These are phyloP conservation scores for Alosa alosa DNA, from an alignment of 2,113 vertebrate genomes.

Conservation along the genomic window DNA sequence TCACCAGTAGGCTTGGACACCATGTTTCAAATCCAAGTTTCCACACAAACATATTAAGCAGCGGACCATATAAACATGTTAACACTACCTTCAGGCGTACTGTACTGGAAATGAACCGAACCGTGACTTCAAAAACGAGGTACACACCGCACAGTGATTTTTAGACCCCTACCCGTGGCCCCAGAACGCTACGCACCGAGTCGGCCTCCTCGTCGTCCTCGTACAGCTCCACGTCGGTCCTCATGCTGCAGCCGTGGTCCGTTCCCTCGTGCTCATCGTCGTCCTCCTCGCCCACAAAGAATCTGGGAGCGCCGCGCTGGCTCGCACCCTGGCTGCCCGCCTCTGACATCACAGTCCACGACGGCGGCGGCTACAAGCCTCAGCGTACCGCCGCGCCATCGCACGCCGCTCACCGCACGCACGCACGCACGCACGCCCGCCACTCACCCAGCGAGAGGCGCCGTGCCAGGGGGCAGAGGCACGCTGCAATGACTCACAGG, in stretches of 20 bases:
- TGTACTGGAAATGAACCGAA: too few species aligned
- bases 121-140: too few species aligned
- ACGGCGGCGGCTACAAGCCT: conserved; percentile 71
- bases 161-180: too few species aligned
- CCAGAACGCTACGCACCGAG: conserved; percentile 60
- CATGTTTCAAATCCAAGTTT: too few species aligned
- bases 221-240: conserved; percentile 84
- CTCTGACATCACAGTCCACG: conserved; percentile 88
- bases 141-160: too few species aligned
- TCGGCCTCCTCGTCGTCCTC: conserved; percentile 89
- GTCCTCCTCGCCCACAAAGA: conserved; percentile 94
- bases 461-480: background rate
- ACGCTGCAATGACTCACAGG: too few species aligned
- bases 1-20: too few species aligned
- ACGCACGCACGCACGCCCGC: conserved; percentile 24
- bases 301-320: conserved; percentile 83
- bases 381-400: conserved; percentile 75
- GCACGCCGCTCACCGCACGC: conserved; percentile 59
- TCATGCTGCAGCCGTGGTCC: conserved; percentile 81
- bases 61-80: too few species aligned
- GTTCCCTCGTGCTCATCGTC: conserved; percentile 87
- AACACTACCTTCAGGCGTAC: too few species aligned
- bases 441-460: conserved; percentile 32
- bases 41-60: too few species aligned
- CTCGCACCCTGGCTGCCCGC: conserved; percentile 85